Evolutionary conservation across 2,797 vertebrate species (phyloP), one percentile per base, ranked within the genome.

Genomic region (Ctenochaetus hawaiiensis): DNA sequence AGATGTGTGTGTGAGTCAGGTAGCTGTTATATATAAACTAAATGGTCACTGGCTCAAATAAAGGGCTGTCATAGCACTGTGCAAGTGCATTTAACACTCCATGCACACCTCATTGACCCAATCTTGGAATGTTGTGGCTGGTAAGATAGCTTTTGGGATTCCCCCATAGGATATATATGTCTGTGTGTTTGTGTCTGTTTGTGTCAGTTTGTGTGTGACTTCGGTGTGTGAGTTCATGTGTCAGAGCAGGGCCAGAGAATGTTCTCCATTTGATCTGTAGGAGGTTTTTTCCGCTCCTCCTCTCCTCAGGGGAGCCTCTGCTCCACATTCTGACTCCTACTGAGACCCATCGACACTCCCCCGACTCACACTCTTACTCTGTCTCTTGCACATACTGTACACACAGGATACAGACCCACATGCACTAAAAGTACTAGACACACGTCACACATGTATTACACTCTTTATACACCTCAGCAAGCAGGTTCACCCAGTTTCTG

Each of bases 321-420:
- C 92, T 95, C 95, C 94, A 96, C 92, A 95, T 95, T 95, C 92
- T 94, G 95, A 93, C 94, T 95, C 94, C 94, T 94, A 93, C 93
- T 84, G 94, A 95, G 94, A 94, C 92, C 93, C 92, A 91, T 91
- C 91, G 84, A 93, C 94, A 93, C 92, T 93, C 88, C 87, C 92
- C 86, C 77, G 80, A 87, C 89, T 87, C 92, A 62, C 84, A 80
- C 89, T 84, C 87, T 78, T 47, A 5, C 80, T 62, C 67, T 43
- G 70, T 85, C 75, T 77, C 75, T 78, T 67, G n/a, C 86, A 81
- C 75, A 49, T 71, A 80, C 87, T 68, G 67, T 52, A 59, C 84
- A 89, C 84, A 85, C 69, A 81, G 68, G 73, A 85, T 64, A 72
- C 13, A 66, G 72, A 77, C 54, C 26, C 49, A 26, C 59, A 70